Percentiles rank a stretch among this genome's conserved stretches.
phyloP scores from a whole-genome alignment of 2,888 invertebrate genomes.

The Agrotis exclamationis region DNA sequence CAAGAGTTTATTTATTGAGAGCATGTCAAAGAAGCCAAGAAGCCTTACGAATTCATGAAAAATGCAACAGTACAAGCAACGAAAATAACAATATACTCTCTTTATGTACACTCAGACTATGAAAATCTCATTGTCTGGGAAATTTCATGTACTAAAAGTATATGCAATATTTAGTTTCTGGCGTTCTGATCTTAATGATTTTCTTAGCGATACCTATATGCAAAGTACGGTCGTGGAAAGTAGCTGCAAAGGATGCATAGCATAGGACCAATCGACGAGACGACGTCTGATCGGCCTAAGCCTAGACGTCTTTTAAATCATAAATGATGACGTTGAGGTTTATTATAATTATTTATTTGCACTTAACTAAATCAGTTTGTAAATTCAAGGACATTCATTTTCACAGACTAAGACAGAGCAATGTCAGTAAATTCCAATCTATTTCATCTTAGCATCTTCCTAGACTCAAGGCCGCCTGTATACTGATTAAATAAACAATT shows the following conservation, averaged over 20 bases:
- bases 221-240: background rate
- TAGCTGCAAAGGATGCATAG: background rate
- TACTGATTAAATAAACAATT: constrained; percentile 36
- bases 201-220: too few relatives aligned
- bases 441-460: constrained; percentile 12
- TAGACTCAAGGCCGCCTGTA: background rate
- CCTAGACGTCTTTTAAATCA: background rate
- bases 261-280: background rate
- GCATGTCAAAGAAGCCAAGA: constrained; percentile 20
- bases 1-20: constrained; percentile 20
- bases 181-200: too few relatives aligned
- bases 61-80: constrained; percentile 17
- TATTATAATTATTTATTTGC: background rate
- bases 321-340: background rate
- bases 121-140: constrained; percentile 16
- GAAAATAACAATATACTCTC: constrained; percentile 16
- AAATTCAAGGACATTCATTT: background rate
- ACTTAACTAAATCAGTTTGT: background rate
- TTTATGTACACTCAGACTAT: constrained; percentile 8
- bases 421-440: constrained; percentile 35
- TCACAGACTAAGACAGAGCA: constrained; percentile 7
- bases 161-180: background rate
- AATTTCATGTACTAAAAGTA: background rate
- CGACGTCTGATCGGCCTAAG: background rate
- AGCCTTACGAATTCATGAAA: constrained; percentile 21